phyloP scores from a whole-genome alignment of 1,140 invertebrate genomes.

The Stegodyphus dumicola region DNA sequence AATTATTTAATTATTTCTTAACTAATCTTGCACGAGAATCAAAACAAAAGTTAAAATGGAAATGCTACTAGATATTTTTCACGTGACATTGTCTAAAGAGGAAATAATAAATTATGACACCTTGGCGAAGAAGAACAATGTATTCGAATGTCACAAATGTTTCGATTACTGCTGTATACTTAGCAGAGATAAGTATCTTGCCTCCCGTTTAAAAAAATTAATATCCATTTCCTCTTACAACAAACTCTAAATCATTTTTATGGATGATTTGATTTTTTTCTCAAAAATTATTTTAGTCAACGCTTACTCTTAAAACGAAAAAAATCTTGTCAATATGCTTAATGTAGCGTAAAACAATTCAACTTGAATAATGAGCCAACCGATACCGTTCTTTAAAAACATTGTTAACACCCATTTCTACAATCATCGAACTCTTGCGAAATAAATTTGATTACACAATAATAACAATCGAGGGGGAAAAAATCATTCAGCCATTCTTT shows the following conservation, averaged over 20 bases:
- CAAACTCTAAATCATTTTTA: slow-evolving; percentile 52
- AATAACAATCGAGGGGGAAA: slow-evolving; percentile 50
- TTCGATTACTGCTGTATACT: too few species aligned
- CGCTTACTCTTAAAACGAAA: slow-evolving; percentile 9
- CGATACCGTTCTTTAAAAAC: slow-evolving; percentile 48
- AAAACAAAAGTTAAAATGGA: too few species aligned
- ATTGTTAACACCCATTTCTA: slow-evolving; percentile 54
- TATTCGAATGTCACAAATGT: too few species aligned
- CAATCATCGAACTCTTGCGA: slow-evolving; percentile 39
- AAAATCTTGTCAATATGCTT: slow-evolving; percentile 55
- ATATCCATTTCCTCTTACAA: neutral
- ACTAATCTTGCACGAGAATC: too few species aligned
- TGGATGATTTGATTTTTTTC: slow-evolving; percentile 49
- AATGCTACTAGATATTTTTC: too few species aligned
- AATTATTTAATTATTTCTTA: too few species aligned
- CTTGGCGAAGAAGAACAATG: too few species aligned
- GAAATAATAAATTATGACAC: too few species aligned
- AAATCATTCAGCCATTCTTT: neutral
- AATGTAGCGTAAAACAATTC: slow-evolving; percentile 60
- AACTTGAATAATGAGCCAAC: slow-evolving; percentile 51
- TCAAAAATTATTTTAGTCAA: neutral
- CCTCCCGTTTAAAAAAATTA: too few species aligned
- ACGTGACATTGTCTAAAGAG: too few species aligned
- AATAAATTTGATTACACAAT: slow-evolving; percentile 62
- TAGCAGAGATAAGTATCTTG: too few species aligned